Evolutionary conservation across 2,113 vertebrate species (phyloP).

Genomic region (Oryzias melastigma): DNA sequence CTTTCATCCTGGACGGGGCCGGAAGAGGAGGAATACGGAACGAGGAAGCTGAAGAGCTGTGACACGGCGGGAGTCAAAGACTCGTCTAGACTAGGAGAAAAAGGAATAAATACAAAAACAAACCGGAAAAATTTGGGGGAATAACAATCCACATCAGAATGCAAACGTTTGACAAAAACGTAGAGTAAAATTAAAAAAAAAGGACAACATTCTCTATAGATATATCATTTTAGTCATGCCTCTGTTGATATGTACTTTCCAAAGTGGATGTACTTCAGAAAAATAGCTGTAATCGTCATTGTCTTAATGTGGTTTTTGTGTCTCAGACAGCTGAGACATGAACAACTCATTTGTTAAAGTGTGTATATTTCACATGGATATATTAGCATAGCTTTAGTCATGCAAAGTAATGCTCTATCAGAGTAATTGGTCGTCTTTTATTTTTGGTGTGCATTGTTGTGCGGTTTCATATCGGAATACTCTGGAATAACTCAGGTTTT

Average conservation of each 20-base stretch:
- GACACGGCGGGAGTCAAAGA: slow-evolving; percentile 26
- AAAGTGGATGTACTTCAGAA: slow-evolving; percentile 39
- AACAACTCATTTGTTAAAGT: slow-evolving; percentile 62
- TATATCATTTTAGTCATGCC: slow-evolving; percentile 20
- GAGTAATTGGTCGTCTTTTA: slow-evolving; percentile 68
- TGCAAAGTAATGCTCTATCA: slow-evolving; percentile 69
- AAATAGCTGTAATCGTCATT: slow-evolving; percentile 28
- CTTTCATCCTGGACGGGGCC: slow-evolving; percentile 50
- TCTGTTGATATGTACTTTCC: slow-evolving; percentile 36
- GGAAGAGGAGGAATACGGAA: slow-evolving; percentile 30
- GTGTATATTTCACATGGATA: slow-evolving; percentile 69
- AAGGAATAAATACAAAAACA: slow-evolving; percentile 4
- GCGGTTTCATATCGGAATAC: slow-evolving; percentile 76
- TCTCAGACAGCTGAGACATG: slow-evolving; percentile 38
- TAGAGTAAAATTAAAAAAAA: slow-evolving; percentile 18
- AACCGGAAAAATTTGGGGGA: slow-evolving; percentile 5
- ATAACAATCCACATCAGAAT: slow-evolving; percentile 6
- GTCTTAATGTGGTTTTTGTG: slow-evolving; percentile 44
- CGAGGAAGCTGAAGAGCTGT: slow-evolving; percentile 21
- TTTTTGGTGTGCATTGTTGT: slow-evolving; percentile 75
- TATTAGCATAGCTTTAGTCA: slow-evolving; percentile 77
- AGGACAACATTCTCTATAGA: neutral
- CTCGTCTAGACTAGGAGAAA: slow-evolving; percentile 8
- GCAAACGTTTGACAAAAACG: slow-evolving; percentile 12
- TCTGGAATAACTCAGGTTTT: slow-evolving; percentile 83